Base-by-base conservation (phyloP, 2,888 invertebrate species). In the Acanthopleura granulata region DNA sequence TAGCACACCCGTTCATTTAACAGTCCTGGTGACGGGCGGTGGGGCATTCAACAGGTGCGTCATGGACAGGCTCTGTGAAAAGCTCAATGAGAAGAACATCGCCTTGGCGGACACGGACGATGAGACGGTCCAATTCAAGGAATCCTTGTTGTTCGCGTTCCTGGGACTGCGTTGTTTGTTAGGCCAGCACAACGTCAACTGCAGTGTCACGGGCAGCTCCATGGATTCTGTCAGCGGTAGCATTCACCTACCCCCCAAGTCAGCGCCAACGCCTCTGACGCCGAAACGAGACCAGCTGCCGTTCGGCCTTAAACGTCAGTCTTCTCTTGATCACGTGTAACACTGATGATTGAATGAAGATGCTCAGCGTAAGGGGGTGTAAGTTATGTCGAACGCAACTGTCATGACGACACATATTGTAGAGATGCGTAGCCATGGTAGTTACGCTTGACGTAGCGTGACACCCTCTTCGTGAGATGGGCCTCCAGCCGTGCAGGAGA, bases 81-180 rank as follows among this genome's bases (percentile, higher is more conserved):
- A 82, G 72, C 74, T 88, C 61, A 51, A 74, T 16, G 77, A 75
- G n/a, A 80, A 80, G 49, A 49, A 75, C 0, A 73, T 81, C 22
- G 72, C 49, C 15, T 61, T 85, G 11, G 80, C 83, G 62, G 77
- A 81, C 12, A 79, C 81, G 0, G 88, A 87, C 66, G 80, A 82
- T 27, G 82, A 85, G 49, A 85, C 85, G 0, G 82, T 88, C 25
- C 82, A 84, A 72, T 89, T 84, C 80, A 89, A 89, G 76, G 89
- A 89, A 74, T 88, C 89, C 9, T 75, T 88, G 16, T 78, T 88
- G 25, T 87, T 86, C 71, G 86, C 87, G 16, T 89, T 88, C 78
- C 81, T 88, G 18, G 89, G 88, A 14, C 77, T 88, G 66, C 80
- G 87, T 11, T 84, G 84, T 72, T 77, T 88, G 51, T 80, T 87